Evolutionary conservation across 2,797 vertebrate genomes (phyloP).

Genomic region (Notamacropus eugenii): DNA sequence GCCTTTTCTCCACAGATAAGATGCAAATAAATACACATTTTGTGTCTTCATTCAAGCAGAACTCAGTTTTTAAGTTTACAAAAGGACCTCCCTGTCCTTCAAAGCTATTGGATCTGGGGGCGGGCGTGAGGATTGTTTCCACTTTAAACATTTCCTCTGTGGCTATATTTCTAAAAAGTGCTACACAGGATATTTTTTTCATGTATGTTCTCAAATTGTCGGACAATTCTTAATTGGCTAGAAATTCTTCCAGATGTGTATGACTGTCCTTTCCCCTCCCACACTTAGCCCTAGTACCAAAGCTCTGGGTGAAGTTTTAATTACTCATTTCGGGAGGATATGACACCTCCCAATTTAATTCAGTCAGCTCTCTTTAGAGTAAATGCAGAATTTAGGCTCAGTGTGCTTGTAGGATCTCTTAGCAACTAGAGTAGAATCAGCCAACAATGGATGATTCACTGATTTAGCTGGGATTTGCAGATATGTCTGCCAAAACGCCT

Average conservation of each 20-base stretch:
- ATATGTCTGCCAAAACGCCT: slow-evolving; percentile 85
- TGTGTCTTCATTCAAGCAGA: slow-evolving; percentile 72
- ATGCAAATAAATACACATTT: slow-evolving; percentile 53
- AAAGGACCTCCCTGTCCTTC: slow-evolving; percentile 23
- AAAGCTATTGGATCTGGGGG: slow-evolving; percentile 42
- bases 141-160: slow-evolving; percentile 74
- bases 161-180: slow-evolving; percentile 70
- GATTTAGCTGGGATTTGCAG: slow-evolving; percentile 84
- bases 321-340: slow-evolving; percentile 83
- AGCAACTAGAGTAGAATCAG: slow-evolving; percentile 82
- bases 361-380: slow-evolving; percentile 79
- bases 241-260: slow-evolving; percentile 72
- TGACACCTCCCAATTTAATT: slow-evolving; percentile 82
- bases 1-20: background rate
- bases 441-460: slow-evolving; percentile 87
- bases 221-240: slow-evolving; percentile 9
- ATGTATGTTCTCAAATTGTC: slow-evolving; percentile 62
- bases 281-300: slow-evolving; percentile 66
- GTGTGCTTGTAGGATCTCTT: slow-evolving; percentile 84
- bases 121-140: background rate
- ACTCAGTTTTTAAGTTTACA: slow-evolving; percentile 78
- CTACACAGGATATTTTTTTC: slow-evolving; percentile 47
- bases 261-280: slow-evolving; percentile 43
- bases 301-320: slow-evolving; percentile 78
- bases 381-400: slow-evolving; percentile 84